Evolutionary conservation across 2,888 invertebrate species (phyloP).

Genomic region (Amiota mariae): DNA sequence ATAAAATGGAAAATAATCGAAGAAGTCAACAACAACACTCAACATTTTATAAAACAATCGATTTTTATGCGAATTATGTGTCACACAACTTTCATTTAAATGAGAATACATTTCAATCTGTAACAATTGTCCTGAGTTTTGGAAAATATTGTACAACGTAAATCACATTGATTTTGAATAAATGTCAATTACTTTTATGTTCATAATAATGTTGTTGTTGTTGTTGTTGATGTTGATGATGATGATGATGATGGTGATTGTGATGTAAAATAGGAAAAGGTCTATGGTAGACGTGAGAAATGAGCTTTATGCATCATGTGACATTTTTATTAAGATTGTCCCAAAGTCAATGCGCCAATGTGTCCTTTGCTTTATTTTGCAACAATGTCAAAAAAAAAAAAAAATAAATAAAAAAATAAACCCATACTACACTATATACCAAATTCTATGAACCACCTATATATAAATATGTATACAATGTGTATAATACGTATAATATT

Average conservation of each 20-base stretch:
- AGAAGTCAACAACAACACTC: background rate
- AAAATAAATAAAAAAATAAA: slow-evolving; percentile 10
- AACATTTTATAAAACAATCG: background rate
- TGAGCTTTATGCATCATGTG: slow-evolving; percentile 1
- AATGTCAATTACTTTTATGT: slow-evolving; percentile 12
- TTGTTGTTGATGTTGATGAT: no score
- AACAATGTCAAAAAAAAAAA: background rate
- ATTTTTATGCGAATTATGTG: no score
- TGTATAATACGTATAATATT: no score
- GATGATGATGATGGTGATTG: no score
- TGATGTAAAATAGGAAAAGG: no score
- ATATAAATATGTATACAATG: background rate
- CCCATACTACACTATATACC: background rate
- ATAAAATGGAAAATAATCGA: no score
- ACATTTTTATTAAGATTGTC: background rate
- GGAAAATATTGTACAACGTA: background rate
- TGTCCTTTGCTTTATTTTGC: slow-evolving; percentile 32
- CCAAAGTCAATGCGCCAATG: slow-evolving; percentile 43
- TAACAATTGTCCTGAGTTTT: no score
- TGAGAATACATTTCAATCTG: no score
- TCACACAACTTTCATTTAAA: no score
- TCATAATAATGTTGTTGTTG: no score
- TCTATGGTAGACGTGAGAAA: background rate
- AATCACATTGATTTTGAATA: slow-evolving; percentile 7
- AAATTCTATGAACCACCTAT: background rate